A percentile compares a stretch with the other conserved stretches of the same genome.
Conservation (phyloP, 1,140 invertebrate species). For the Solenopsis invicta region DNA sequence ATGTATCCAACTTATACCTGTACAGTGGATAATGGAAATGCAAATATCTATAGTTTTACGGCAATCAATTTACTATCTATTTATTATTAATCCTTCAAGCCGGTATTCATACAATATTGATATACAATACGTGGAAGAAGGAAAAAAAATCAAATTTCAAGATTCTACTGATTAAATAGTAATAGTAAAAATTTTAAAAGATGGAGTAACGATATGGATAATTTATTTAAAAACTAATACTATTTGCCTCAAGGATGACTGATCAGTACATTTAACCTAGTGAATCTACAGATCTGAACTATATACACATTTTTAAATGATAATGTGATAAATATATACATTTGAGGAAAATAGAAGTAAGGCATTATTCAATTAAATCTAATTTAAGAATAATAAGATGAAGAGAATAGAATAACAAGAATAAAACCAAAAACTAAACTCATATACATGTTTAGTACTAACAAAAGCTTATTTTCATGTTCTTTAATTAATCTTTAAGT, state of each 20-base stretch:
- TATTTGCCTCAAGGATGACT: neutral
- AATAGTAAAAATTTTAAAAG: neutral
- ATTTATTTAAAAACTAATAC: constrained; percentile 3
- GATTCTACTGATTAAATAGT: neutral
- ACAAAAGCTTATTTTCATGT: neutral
- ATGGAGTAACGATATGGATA: neutral
- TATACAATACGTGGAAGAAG: neutral
- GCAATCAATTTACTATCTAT: neutral
- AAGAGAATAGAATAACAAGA: neutral
- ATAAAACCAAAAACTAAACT: neutral
- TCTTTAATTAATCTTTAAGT: neutral
- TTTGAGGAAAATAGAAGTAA: neutral
- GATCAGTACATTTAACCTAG: neutral
- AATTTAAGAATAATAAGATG: constrained; percentile 7
- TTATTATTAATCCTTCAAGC: neutral
- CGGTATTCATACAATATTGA: neutral
- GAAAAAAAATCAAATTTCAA: neutral
- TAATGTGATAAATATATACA: neutral
- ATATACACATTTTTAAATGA: neutral
- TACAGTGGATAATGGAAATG: neutral
- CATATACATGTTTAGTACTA: neutral
- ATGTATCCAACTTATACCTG: neutral
- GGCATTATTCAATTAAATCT: neutral
- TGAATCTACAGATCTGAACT: neutral
- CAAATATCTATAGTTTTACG: neutral